Evolutionary conservation across 2,888 invertebrate genomes (phyloP).

Genomic region (Pyrochroa serraticornis): DNA sequence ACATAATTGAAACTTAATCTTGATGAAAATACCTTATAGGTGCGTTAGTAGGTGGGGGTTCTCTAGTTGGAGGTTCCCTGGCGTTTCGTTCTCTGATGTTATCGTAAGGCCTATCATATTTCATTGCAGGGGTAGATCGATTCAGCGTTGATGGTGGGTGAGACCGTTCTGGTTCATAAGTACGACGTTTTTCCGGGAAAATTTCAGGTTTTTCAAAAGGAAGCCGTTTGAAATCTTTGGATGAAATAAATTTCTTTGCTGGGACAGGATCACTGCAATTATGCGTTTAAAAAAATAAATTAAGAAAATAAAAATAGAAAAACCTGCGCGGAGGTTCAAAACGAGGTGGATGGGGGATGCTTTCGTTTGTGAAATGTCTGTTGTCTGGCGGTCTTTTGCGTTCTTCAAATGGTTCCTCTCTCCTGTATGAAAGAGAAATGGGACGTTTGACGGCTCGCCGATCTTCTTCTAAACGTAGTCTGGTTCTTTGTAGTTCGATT

Average conservation of each 20-base stretch:
- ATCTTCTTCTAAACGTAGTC: conserved; percentile 69
- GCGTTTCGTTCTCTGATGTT: conserved; percentile 40
- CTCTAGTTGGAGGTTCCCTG: conserved; percentile 28
- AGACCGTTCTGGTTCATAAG: conserved; percentile 42
- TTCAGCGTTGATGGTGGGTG: conserved; percentile 32
- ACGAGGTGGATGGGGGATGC: conserved; percentile 65
- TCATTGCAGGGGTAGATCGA: conserved; percentile 35
- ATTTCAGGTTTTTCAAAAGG: conserved; percentile 47
- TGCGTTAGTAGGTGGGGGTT: conserved; percentile 26
- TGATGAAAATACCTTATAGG: background rate
- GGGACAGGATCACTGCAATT: background rate
- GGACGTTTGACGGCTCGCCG: conserved; percentile 64
- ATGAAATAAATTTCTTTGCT: conserved; percentile 39
- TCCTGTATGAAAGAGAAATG: conserved; percentile 51
- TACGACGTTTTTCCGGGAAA: conserved; percentile 46
- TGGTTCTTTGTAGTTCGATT: conserved; percentile 81
- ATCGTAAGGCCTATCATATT: conserved; percentile 32
- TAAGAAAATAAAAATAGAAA: conserved; percentile 17
- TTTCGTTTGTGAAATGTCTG: conserved; percentile 57
- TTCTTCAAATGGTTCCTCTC: conserved; percentile 50
- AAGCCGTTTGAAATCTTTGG: conserved; percentile 45
- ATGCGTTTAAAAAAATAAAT: background rate
- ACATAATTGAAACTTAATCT: conserved; percentile 13
- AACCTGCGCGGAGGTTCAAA: conserved; percentile 58
- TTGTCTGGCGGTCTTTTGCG: conserved; percentile 50